phyloP scores from a whole-genome alignment of 2,113 vertebrate species.

The Martes martes region DNA sequence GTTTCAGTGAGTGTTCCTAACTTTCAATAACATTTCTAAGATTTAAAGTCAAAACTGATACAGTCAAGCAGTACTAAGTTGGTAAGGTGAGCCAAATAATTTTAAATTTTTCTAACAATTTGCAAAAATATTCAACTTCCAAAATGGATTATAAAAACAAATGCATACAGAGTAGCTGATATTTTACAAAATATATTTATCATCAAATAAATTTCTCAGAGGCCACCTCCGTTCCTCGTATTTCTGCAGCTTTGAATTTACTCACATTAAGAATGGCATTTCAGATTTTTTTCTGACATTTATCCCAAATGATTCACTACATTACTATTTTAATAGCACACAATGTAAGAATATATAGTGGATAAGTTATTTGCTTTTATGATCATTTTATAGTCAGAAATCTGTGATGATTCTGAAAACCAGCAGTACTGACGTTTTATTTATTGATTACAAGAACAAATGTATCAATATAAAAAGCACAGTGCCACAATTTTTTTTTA shows the following conservation, averaged over 20 bases:
- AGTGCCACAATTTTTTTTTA: conserved; percentile 65
- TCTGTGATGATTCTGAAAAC: conserved; percentile 83
- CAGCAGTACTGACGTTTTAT: conserved; percentile 82
- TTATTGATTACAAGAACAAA: conserved; percentile 82
- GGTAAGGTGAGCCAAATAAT: neutral
- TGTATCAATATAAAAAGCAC: conserved; percentile 78
- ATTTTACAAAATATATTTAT: conserved; percentile 21
- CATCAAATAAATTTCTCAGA: conserved; percentile 61
- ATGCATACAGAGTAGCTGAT: neutral
- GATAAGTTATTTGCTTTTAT: conserved; percentile 82
- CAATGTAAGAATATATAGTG: conserved; percentile 78
- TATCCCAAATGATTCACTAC: conserved; percentile 78
- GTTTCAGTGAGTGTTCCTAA: conserved; percentile 26
- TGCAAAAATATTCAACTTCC: conserved; percentile 33
- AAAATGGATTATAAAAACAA: conserved; percentile 59
- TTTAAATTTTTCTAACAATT: conserved; percentile 23
- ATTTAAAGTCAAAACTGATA: conserved; percentile 52
- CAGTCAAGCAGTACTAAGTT: neutral
- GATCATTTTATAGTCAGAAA: conserved; percentile 82
- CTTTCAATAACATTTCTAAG: conserved; percentile 44
- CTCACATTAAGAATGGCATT: conserved; percentile 75
- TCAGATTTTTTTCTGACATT: conserved; percentile 78
- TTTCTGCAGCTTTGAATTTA: conserved; percentile 69
- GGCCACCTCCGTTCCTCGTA: conserved; percentile 48
- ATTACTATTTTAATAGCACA: conserved; percentile 79